Evolutionary conservation across 2,888 invertebrate genomes (phyloP), one percentile per base, ranked within the genome.

Genomic region (Erebia epiphron): DNA sequence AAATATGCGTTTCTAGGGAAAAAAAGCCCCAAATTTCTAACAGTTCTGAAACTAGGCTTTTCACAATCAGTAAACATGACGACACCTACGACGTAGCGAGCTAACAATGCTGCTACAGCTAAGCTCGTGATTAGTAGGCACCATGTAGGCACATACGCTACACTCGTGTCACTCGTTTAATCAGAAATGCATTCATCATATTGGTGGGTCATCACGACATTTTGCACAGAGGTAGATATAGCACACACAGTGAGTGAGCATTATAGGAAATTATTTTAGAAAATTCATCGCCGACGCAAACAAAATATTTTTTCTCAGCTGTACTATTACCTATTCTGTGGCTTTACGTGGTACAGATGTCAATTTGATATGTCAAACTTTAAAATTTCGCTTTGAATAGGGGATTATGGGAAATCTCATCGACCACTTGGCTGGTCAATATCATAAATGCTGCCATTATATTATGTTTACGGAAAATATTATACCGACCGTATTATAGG

Each of bases 21-120:
- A 14, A 26, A 7, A 26, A 1, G 14, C 57, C 57, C 7, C 10
- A 26, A 16, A 60, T 60, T 60, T 41, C 61, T 16, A 16, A 43
- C 16, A 18, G 16, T 61, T 21, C 62, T 46, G 18, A 13, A 21
- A 13, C 13, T 8, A 14, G 13, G 18, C 11, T 46, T 46, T 46
- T 21, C 18, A 62, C 49, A 14, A 62, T 26, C 62, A 49, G 62
- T 49, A 14, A 62, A 62, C 21, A 62, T 49, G 62, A 62, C 62
- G 62, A 62, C 62, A 62, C 62, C 46, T 61, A 18, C 43, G 46
- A 21, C 21, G 13, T 21, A 62, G 62, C 21, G 14, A 62, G 62
- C 61, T 61, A 61, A 61, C 61, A 62, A 46, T 61, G 46, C 18
- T 49, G 62, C 62, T 49, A 46, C 16, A 46, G 49, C 62, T 49